Percentiles rank a stretch among this genome's conserved stretches.
phyloP scores from a whole-genome alignment of 92 coral and sea anemone species.

The Umimayanthus kanabou region DNA sequence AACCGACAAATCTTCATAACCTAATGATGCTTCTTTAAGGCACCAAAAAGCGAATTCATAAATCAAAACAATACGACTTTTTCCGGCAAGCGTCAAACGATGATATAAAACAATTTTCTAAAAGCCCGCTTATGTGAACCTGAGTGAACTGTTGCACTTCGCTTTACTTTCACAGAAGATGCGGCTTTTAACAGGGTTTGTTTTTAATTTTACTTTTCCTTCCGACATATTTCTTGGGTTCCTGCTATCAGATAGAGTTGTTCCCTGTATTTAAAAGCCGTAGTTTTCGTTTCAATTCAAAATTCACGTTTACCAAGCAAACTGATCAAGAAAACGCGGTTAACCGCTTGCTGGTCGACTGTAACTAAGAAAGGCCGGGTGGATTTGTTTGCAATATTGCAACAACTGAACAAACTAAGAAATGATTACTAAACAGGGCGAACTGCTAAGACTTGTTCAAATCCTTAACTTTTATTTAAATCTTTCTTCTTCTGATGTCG shows the following conservation, averaged over 20 bases:
- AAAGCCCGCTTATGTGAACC: background rate
- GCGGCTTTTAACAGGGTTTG: background rate
- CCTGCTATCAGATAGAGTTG: background rate
- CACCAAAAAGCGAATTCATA: constrained; percentile 4
- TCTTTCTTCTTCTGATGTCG: background rate
- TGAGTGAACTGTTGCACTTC: background rate
- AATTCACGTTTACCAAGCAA: background rate
- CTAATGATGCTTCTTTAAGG: constrained; percentile 18
- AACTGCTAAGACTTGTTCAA: background rate
- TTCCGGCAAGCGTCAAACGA: constrained; percentile 6
- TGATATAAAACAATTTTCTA: background rate
- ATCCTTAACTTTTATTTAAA: background rate
- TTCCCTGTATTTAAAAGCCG: too few relatives aligned
- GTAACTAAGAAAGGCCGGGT: background rate
- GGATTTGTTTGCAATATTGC: background rate
- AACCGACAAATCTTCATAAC: constrained; percentile 15
- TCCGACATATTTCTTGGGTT: background rate
- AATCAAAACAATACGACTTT: constrained; percentile 16
- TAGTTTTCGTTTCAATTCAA: too few relatives aligned
- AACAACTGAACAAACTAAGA: background rate
- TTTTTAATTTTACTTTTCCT: background rate
- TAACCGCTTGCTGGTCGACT: background rate
- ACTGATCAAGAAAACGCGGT: background rate
- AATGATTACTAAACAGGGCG: background rate
- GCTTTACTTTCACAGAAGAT: background rate